Percentiles rank a stretch among this genome's conserved stretches.
These are phyloP conservation scores for Sebastes itinus DNA, from an alignment of 2,797 vertebrate species.

Conservation along the genomic window DNA sequence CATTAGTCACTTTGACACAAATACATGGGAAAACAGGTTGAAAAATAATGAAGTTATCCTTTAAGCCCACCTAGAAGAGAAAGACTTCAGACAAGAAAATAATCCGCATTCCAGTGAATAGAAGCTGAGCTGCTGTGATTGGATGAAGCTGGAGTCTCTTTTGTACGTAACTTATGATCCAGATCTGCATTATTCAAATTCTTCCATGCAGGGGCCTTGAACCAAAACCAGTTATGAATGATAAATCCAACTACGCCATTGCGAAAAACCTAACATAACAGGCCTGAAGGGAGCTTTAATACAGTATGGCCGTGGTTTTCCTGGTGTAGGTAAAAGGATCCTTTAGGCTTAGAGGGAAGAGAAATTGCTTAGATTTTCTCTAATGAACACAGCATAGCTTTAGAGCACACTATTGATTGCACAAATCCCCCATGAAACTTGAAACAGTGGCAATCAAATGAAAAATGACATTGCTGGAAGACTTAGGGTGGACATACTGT, in stretches of 20 bases:
- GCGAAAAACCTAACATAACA: background rate
- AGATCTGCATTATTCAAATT: slow-evolving; percentile 12
- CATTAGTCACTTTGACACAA: no score
- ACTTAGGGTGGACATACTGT: slow-evolving; percentile 33
- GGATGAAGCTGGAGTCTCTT: background rate
- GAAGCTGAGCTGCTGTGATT: background rate
- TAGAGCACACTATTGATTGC: slow-evolving; percentile 41
- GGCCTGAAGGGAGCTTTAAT: background rate
- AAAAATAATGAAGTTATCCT: no score
- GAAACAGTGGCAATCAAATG: slow-evolving; percentile 52
- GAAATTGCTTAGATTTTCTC: slow-evolving; percentile 32
- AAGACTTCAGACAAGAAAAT: background rate
- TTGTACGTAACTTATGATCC: background rate
- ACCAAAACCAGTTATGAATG: background rate
- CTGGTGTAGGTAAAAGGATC: slow-evolving; percentile 1
- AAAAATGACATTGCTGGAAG: slow-evolving; percentile 50
- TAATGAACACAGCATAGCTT: slow-evolving; percentile 38
- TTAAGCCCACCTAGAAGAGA: background rate
- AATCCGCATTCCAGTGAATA: background rate
- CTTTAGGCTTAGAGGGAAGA: slow-evolving; percentile 12
- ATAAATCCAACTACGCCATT: background rate
- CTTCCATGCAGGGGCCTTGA: background rate
- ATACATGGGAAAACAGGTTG: no score
- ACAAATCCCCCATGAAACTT: slow-evolving; percentile 49
- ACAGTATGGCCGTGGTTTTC: slow-evolving; percentile 1